Conservation (phyloP, 2,797 vertebrate species). For the Megalops cyprinoides region DNA sequence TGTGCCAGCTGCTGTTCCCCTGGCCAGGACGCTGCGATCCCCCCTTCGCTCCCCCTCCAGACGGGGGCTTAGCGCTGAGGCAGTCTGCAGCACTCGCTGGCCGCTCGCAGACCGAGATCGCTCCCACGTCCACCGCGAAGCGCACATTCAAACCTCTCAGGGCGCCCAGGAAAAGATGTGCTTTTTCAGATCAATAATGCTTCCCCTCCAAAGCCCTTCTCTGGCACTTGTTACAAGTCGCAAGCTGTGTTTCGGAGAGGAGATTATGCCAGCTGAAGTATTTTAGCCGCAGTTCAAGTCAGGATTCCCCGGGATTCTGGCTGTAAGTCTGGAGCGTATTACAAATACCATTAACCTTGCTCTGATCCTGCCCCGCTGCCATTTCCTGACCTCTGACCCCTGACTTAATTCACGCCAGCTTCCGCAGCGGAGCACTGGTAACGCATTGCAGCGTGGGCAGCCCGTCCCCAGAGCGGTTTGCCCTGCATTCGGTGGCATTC, state of each 20-base stretch:
- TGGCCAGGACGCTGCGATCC: constrained; percentile 15
- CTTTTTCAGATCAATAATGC: neutral
- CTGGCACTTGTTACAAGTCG: neutral
- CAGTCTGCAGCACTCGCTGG: neutral
- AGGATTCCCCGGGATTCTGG: neutral
- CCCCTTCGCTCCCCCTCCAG: neutral
- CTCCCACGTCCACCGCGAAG: neutral
- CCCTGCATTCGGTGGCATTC: neutral
- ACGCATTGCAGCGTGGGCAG: neutral
- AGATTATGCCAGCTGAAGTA: neutral
- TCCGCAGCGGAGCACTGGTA: neutral
- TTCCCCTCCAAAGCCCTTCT: neutral
- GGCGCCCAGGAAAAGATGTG: neutral
- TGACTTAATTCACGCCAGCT: neutral
- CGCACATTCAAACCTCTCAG: neutral
- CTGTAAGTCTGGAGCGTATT: neutral
- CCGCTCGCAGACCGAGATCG: neutral
- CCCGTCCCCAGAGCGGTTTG: neutral
- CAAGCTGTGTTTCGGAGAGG: neutral
- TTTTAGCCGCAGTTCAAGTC: neutral
- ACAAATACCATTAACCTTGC: neutral
- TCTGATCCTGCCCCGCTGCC: neutral
- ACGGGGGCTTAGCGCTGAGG: neutral
- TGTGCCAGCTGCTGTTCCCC: neutral
- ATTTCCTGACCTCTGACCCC: neutral